Evolutionary conservation across 2,797 vertebrate genomes (phyloP).

Genomic region (Chromobotia macracanthus): DNA sequence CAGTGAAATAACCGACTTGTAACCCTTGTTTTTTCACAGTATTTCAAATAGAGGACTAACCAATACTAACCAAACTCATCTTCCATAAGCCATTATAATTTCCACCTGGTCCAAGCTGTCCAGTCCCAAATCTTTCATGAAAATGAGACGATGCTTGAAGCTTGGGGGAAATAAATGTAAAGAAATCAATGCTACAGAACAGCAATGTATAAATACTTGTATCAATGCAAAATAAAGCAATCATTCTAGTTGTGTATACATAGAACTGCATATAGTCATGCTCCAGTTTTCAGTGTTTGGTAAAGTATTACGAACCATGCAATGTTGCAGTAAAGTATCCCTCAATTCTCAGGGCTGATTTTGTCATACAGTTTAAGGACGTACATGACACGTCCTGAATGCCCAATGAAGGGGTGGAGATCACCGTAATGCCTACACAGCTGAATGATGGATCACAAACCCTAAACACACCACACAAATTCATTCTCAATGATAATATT

Average conservation of each 20-base stretch:
- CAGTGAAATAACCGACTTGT: no score
- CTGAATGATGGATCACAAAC: no score
- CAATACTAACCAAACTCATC: conserved; percentile 90
- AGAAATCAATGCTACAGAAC: no score
- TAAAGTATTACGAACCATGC: neutral
- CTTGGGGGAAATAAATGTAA: conserved; percentile 69
- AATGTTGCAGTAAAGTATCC: neutral
- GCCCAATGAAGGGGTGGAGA: conserved; percentile 84
- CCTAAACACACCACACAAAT: no score
- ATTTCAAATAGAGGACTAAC: neutral
- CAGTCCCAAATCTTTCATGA: conserved; percentile 95
- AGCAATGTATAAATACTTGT: neutral
- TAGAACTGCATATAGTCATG: neutral
- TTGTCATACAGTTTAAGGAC: conserved; percentile 93
- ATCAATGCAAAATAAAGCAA: neutral
- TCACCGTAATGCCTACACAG: conserved; percentile 81
- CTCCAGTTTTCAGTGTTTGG: no score
- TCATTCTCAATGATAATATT: no score
- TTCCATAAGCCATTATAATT: conserved; percentile 99
- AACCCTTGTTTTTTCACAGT: no score
- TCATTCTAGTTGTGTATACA: neutral
- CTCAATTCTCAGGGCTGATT: conserved; percentile 86
- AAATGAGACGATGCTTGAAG: conserved; percentile 85
- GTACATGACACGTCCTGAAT: conserved; percentile 88
- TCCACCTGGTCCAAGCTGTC: conserved; percentile 99